Evolutionary conservation across 2,888 invertebrate genomes (phyloP), one percentile per base, ranked within the genome.

Genomic region (Oligia strigilis): DNA sequence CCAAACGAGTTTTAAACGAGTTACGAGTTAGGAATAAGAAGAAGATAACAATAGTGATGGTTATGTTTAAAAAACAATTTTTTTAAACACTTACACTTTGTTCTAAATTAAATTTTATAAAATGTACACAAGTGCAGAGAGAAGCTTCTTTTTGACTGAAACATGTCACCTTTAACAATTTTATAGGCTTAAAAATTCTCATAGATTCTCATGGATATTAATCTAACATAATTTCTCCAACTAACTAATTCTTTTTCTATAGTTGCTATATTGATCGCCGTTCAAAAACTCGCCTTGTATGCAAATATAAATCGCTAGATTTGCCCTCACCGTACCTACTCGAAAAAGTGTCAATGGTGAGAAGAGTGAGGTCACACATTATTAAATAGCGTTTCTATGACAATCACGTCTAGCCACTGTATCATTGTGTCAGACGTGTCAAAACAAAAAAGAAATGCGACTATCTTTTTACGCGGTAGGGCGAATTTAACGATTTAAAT

Each of bases 291-390:
- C 29, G 5, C 17, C 17, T 3, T 6, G 23, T 58, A n/a, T 55
- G 36, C 55, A 46, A 74, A 84, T 3, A 66, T 66, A 43, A 43
- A n/a, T 67, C 14, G 43, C 43, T 67, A 67, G 40, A 43, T 43
- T 43, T 23, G 8, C 11, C 3, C 14, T 23, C 23, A 66, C 8
- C 43, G 14, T n/a, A 14, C 66, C n/a, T 8, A 43, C 14, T 52
- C 49, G 49, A 52, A 52, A 17, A 52, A 52, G 5, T 52, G 52
- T 17, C 17, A 14, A 52, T 17, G 14, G 52, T 52, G 52, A 52
- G 17, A 52, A 52, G 5, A 52, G 52, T 17, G 52, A 46, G 46
- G 11, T 46, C 46, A 46, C 46, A 46, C 13, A 13, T 40, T 1
- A 46, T 40, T 40, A 40, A 40, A 5, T 40, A 40, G 40, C 40